Evolutionary conservation across 2,888 invertebrate species (phyloP).

Genomic region (Tetranychus truncatus): DNA sequence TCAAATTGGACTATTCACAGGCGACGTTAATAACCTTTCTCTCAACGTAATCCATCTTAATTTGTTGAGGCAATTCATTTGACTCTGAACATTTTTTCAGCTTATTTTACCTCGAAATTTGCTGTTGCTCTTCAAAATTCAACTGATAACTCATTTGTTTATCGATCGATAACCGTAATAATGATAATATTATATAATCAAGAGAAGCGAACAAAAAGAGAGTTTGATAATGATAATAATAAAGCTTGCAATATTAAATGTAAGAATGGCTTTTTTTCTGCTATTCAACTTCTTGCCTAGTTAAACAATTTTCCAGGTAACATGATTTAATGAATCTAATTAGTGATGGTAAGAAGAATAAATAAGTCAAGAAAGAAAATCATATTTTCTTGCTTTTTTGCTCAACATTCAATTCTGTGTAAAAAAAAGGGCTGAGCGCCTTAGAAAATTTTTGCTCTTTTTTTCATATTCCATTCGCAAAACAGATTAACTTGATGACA

Average conservation of each 20-base stretch:
- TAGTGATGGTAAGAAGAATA: not conserved
- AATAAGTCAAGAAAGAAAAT: not conserved
- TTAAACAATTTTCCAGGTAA: not conserved
- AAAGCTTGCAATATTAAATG: not conserved
- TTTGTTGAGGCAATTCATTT: too few relatives aligned
- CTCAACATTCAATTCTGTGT: not conserved
- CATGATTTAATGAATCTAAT: conserved; percentile 1
- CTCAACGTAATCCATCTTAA: too few relatives aligned
- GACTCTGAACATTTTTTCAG: too few relatives aligned
- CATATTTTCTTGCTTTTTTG: not conserved
- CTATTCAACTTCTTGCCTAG: not conserved
- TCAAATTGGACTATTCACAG: too few relatives aligned
- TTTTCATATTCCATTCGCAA: too few relatives aligned
- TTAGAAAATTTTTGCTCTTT: too few relatives aligned
- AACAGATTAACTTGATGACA: too few relatives aligned
- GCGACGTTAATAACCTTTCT: too few relatives aligned
- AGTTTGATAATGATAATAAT: not conserved
- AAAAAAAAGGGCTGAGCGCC: too few relatives aligned
- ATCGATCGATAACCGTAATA: not conserved
- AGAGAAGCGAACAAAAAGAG: not conserved
- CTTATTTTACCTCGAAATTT: too few relatives aligned
- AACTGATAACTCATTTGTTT: not conserved
- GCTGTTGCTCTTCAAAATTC: not conserved
- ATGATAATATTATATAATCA: not conserved
- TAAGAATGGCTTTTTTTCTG: not conserved